phyloP scores from a whole-genome alignment of 1,140 invertebrate species.

The Apocrypta bakeri region DNA sequence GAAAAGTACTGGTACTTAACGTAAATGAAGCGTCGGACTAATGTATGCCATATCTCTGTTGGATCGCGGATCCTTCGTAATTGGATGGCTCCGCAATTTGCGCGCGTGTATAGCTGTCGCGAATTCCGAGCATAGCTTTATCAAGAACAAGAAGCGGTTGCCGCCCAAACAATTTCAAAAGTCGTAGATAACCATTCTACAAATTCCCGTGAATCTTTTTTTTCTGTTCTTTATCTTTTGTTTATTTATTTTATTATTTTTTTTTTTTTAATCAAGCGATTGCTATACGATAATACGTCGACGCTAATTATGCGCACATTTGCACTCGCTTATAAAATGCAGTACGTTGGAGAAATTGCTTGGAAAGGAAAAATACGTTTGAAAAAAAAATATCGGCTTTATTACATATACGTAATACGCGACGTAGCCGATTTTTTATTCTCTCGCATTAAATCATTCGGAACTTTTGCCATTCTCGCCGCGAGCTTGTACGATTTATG shows the following conservation, averaged over 20 bases:
- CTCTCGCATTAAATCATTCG: too few relatives aligned
- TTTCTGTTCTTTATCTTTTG: too few relatives aligned
- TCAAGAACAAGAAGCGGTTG: not conserved
- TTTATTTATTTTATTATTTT: too few relatives aligned
- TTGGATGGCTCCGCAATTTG: not conserved
- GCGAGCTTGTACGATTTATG: too few relatives aligned
- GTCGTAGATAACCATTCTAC: not conserved
- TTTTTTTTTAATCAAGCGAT: too few relatives aligned
- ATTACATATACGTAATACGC: not conserved
- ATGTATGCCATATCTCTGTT: not conserved
- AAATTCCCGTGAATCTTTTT: not conserved
- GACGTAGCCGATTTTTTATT: too few relatives aligned
- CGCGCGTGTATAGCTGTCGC: not conserved
- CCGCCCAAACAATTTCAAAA: not conserved
- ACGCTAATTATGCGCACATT: not conserved
- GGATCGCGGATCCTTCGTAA: not conserved
- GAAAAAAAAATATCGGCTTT: not conserved
- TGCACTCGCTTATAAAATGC: too few relatives aligned
- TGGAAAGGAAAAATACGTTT: slow-evolving; percentile 1
- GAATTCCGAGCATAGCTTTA: slow-evolving; percentile 6
- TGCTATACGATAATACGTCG: too few relatives aligned
- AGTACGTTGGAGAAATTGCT: not conserved
- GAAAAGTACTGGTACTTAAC: not conserved
- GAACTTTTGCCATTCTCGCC: too few relatives aligned
- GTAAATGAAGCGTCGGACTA: not conserved